Base-by-base conservation (phyloP, 2,797 vertebrate genomes). In the Molossus alvarezi region DNA sequence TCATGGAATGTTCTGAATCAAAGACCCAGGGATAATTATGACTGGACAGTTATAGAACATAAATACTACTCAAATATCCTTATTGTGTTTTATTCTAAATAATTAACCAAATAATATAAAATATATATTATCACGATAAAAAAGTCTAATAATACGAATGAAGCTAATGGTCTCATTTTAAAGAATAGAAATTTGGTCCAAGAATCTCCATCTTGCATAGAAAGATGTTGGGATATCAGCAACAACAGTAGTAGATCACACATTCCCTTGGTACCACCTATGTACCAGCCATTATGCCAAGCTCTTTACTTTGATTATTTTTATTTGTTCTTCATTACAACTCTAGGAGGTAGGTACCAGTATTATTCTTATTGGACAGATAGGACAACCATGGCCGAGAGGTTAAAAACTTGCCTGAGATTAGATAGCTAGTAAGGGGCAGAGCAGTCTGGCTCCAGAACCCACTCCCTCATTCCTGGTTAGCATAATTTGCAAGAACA, bases 151-250 rank as follows among this genome's bases (percentile, higher is more conserved):
- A 90, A 90, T 48, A 67, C 79, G 27, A 76, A 55, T 90, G 27
- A 69, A 55, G 45, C 6, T 79, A 73, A 83, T 84, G 45, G 45
- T 37, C 25, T 95, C 85, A 92, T 88, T 97, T 91, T 88, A 87
- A 82, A 93, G 51, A 48, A 65, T 48, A 45, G 27, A 3, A 72
- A 67, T 29, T n/a, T 20, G 72, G 37, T 88, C 21, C 60, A 96
- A 88, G 67, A 88, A 53, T 53, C 27, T 18, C 17, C 7, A 41
- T 48, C 58, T 80, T 81, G 21, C n/a, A 27, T 8, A 11, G 72
- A 64, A 60, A 60, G 37, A n/a, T 48, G n/a, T 89, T 29, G 62
- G 53, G 48, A 95, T 60, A 45, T 45, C 41, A 79, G 86, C 9
- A 81, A 33, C 23, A 88, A 33, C 4, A 64, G 58, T 20, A 20